Evolutionary conservation across 2,888 invertebrate species (phyloP), one percentile per base, ranked within the genome.

Genomic region (Eupithecia insigniata): DNA sequence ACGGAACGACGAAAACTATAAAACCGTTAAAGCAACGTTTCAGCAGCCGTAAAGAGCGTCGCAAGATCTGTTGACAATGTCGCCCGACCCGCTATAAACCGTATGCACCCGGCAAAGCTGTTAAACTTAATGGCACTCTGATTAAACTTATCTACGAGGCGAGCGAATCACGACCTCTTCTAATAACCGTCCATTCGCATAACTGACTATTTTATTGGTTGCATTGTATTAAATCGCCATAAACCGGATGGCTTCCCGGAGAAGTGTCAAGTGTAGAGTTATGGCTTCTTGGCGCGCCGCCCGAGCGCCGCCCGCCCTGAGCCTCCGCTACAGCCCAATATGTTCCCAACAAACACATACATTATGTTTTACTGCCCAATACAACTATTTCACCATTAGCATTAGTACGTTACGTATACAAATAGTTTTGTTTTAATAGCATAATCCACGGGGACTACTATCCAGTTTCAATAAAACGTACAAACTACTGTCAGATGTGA

Each of bases 61-160:
- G 90, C 92, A 89, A 92, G 93, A 93, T 93, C 93, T 93, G 93
- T 94, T 93, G 94, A 94, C 94, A 94, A 93, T 93, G 94, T 94
- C 92, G 91, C 89, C 89, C 87, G 87, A 67, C 66, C 89, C 91
- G 88, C 92, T 85, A 92, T 94, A 94, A 93, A 93, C 88, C 92
- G 92, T 93, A 93, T 93, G 94, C 93, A 93, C 87, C 92, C 90
- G 89, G 86, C 89, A 82, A 85, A 84, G 88, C 87, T 89, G 87
- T 94, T 90, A 94, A 93, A 93, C 92, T 91, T 93, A 93, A 93
- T 89, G 89, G 89, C 89, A 83, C 92, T 90, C 91, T 93, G 92
- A 93, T 94, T 93, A 93, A 93, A 93, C 92, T 93, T 93, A 93
- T 93, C 92, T 91, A 81, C 81, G 83, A 78, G 82, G 79, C 84